phyloP scores from a whole-genome alignment of 2,888 invertebrate species.

The Shargacucullia verbasci region DNA sequence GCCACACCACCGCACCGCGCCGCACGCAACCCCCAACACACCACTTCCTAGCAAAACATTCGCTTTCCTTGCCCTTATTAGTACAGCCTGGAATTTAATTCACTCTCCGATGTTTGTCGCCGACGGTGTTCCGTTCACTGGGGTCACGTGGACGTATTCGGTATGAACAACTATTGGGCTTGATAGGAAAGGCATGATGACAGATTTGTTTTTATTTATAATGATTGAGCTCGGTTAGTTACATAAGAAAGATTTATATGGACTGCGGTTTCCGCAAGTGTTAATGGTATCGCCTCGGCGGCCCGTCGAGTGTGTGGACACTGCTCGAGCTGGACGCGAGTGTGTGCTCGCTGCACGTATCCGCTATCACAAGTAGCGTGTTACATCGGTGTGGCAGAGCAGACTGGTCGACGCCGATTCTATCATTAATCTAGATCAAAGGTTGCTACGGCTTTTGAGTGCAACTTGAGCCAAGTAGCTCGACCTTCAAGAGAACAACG shows the following conservation, averaged over 20 bases:
- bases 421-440: conserved; percentile 55
- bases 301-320: conserved; percentile 7
- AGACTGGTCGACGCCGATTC: conserved; percentile 43
- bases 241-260: conserved; percentile 51
- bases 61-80: conserved; percentile 70
- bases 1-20: conserved; percentile 48
- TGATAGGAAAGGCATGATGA: conserved; percentile 21
- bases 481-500: conserved; percentile 39
- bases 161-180: conserved; percentile 3
- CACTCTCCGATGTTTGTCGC: conserved; percentile 57
- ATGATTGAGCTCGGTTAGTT: conserved; percentile 27
- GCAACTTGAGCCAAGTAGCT: conserved; percentile 57
- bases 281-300: conserved; percentile 1
- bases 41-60: conserved; percentile 68
- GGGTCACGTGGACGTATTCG: background rate
- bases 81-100: conserved; percentile 61
- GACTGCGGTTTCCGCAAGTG: conserved; percentile 20
- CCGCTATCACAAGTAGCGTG: conserved; percentile 24
- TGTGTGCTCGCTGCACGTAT: conserved; percentile 25
- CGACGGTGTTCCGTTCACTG: conserved; percentile 7
- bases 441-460: conserved; percentile 40
- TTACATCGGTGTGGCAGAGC: conserved; percentile 35
- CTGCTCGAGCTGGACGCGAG: conserved; percentile 2
- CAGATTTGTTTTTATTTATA: conserved; percentile 11
- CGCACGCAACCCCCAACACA: conserved; percentile 63